Percentiles rank a stretch among this genome's conserved stretches.
Evolutionary conservation across 1,140 invertebrate species (phyloP).

Genomic region (Heliconius nattereri): DNA sequence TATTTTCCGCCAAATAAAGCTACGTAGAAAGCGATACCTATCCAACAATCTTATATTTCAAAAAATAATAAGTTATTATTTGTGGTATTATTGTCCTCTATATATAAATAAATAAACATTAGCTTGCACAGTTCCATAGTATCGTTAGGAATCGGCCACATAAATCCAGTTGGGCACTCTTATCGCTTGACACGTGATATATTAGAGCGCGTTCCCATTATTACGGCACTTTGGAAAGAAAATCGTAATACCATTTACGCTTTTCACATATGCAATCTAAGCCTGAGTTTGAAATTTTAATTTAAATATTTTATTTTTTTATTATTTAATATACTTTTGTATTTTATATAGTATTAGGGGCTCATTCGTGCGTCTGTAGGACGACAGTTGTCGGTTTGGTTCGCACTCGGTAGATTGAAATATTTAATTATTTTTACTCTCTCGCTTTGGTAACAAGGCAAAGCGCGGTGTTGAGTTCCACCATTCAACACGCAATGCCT

Average conservation of each 20-base stretch:
- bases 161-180: constrained; percentile 55
- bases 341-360: neutral
- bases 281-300: neutral
- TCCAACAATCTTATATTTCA: neutral
- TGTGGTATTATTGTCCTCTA: neutral
- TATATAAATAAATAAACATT: constrained; percentile 29
- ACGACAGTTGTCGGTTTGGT: too few species aligned
- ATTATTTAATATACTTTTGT: neutral
- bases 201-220: constrained; percentile 44
- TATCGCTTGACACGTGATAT: constrained; percentile 57
- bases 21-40: neutral
- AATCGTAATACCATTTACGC: constrained; percentile 40
- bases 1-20: neutral
- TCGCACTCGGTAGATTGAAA: too few species aligned
- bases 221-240: constrained; percentile 40
- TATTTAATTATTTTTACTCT: too few species aligned
- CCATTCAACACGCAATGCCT: too few species aligned
- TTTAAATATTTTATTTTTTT: neutral
- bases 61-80: constrained; percentile 3
- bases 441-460: too few species aligned
- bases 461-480: too few species aligned
- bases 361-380: too few species aligned
- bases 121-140: constrained; percentile 25
- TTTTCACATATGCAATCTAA: constrained; percentile 9
- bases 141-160: constrained; percentile 51